Conservation (phyloP, 2,888 invertebrate genomes). For the Cenopis cana region DNA sequence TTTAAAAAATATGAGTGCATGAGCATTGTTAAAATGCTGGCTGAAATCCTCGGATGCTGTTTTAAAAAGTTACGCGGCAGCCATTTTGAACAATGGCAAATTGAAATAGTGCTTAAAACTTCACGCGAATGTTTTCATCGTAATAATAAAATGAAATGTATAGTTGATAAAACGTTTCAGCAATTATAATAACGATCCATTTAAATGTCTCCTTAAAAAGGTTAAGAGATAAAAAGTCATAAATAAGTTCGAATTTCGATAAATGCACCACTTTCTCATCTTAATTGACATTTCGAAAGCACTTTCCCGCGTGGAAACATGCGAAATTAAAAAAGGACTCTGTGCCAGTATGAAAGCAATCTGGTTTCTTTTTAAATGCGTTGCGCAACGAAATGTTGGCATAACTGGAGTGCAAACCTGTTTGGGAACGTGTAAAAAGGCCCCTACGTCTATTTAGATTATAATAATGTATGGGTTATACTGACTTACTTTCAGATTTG, state of each 20-base stretch:
- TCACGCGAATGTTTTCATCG: background rate
- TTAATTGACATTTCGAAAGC: constrained; percentile 56
- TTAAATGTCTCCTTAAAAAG: constrained; percentile 25
- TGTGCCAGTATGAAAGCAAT: constrained; percentile 61
- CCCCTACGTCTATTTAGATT: constrained; percentile 28
- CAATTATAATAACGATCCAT: background rate
- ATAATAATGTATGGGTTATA: constrained; percentile 19
- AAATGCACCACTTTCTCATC: constrained; percentile 46
- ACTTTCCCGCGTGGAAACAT: constrained; percentile 53
- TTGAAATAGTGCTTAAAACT: background rate
- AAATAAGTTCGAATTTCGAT: constrained; percentile 27
- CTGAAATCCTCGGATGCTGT: constrained; percentile 17
- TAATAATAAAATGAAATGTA: background rate
- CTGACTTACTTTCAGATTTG: background rate
- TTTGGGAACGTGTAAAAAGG: constrained; percentile 51
- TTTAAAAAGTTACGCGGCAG: constrained; percentile 16
- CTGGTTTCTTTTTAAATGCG: constrained; percentile 68
- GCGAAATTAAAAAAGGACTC: constrained; percentile 48
- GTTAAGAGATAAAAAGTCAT: constrained; percentile 1
- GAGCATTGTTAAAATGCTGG: constrained; percentile 30
- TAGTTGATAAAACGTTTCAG: background rate
- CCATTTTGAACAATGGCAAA: constrained; percentile 12
- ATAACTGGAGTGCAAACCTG: constrained; percentile 53
- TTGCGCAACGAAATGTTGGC: constrained; percentile 65
- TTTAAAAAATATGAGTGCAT: constrained; percentile 70